Evolutionary conservation across 2,888 invertebrate species (phyloP).

Genomic region (Venustoraphidia nigricollis): DNA sequence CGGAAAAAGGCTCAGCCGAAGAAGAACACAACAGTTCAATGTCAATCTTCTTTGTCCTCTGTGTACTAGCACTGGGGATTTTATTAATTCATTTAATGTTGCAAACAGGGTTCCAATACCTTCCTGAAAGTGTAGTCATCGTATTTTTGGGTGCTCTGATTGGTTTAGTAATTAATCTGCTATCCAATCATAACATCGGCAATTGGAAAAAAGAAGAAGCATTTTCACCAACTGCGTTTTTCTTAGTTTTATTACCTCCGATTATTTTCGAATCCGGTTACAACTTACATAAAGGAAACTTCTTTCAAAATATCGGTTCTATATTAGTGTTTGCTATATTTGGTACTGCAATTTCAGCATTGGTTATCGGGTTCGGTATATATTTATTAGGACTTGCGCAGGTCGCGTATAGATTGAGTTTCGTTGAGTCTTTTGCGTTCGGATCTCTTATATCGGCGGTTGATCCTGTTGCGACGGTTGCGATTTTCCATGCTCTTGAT

Average conservation of each 20-base stretch:
- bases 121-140: constrained; percentile 95
- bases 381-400: constrained; percentile 85
- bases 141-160: constrained; percentile 89
- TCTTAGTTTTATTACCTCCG: constrained; percentile 88
- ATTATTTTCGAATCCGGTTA: constrained; percentile 99
- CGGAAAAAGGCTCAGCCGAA: constrained; percentile 82
- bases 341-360: constrained; percentile 92
- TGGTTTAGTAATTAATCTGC: constrained; percentile 76
- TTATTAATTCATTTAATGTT: constrained; percentile 88
- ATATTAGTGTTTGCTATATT: constrained; percentile 95
- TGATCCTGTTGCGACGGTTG: constrained; percentile 97
- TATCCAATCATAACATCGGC: constrained; percentile 77
- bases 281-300: constrained; percentile 94
- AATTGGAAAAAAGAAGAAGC: constrained; percentile 97
- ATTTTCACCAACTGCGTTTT: constrained; percentile 96
- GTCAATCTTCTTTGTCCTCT: constrained; percentile 95
- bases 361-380: constrained; percentile 92
- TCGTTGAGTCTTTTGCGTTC: constrained; percentile 97
- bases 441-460: constrained; percentile 97
- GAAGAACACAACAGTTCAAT: constrained; percentile 93
- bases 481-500: constrained; percentile 95
- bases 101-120: constrained; percentile 87
- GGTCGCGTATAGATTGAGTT: constrained; percentile 80
- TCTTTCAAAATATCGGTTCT: constrained; percentile 96
- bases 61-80: constrained; percentile 88